phyloP scores from a whole-genome alignment of 92 coral and sea anemone species.

The Actinostola sp. region DNA sequence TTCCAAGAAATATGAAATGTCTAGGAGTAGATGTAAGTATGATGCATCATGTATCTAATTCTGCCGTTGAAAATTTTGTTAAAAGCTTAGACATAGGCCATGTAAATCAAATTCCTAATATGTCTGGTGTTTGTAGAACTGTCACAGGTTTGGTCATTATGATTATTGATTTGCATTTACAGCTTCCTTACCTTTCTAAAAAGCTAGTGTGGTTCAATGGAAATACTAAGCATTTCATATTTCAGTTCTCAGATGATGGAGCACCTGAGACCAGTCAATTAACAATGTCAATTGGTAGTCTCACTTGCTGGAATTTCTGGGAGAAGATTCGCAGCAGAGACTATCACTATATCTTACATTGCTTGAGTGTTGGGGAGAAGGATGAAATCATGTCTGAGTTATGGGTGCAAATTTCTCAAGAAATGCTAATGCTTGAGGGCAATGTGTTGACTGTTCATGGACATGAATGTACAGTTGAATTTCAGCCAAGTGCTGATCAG shows the following conservation, averaged over 20 bases:
- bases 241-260: too few species aligned
- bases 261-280: too few species aligned
- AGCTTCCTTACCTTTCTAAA: neutral
- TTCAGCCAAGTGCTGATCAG: slow-evolving; percentile 78
- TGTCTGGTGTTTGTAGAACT: slow-evolving; percentile 13
- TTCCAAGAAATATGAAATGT: slow-evolving; percentile 53
- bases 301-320: slow-evolving; percentile 60
- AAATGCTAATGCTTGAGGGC: slow-evolving; percentile 77
- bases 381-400: slow-evolving; percentile 58
- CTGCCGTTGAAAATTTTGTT: slow-evolving; percentile 13
- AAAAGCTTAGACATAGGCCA: slow-evolving; percentile 16
- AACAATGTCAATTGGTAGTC: slow-evolving; percentile 60
- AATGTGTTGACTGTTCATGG: slow-evolving; percentile 48
- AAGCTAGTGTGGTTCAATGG: slow-evolving; percentile 2
- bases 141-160: slow-evolving; percentile 28
- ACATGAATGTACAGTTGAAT: slow-evolving; percentile 60
- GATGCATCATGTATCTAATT: slow-evolving; percentile 3
- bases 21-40: slow-evolving; percentile 26
- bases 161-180: slow-evolving; percentile 22
- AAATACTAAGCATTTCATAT: slow-evolving; percentile 10
- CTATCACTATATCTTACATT: slow-evolving; percentile 57
- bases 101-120: slow-evolving; percentile 8
- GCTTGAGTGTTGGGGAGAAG: slow-evolving; percentile 56
- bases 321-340: slow-evolving; percentile 54
- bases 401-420: slow-evolving; percentile 50